Evolutionary conservation across 92 coral and sea anemone genomes (phyloP).

Genomic region (Palythoa grandis): DNA sequence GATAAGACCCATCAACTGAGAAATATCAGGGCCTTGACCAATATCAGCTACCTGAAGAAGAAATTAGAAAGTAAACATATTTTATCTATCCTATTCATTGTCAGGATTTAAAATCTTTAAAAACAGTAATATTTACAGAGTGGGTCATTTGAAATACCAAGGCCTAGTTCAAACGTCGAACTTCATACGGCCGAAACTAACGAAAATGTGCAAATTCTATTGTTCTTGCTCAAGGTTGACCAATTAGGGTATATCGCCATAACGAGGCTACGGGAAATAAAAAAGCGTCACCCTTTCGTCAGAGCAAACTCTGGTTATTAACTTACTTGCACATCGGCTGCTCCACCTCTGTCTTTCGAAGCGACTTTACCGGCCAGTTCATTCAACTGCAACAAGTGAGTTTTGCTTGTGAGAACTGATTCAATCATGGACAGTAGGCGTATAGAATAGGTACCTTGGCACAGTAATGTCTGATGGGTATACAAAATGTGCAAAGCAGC

Average conservation of each 20-base stretch:
- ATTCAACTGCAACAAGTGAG: conserved; percentile 64
- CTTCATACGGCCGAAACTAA: no score
- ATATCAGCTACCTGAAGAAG: conserved; percentile 22
- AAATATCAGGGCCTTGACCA: conserved; percentile 62
- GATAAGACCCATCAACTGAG: conserved; percentile 92
- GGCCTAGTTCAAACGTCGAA: no score
- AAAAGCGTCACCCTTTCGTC: not conserved
- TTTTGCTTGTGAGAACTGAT: not conserved
- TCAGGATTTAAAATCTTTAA: no score
- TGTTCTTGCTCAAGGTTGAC: no score
- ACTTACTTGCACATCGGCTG: conserved; percentile 34
- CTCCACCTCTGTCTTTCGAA: conserved; percentile 36
- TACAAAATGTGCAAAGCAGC: no score
- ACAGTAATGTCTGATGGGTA: not conserved
- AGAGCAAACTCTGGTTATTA: not conserved
- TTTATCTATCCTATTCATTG: no score
- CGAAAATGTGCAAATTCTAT: no score
- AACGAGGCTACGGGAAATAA: not conserved
- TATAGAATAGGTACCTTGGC: not conserved
- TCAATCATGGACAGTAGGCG: not conserved
- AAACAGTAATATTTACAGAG: no score
- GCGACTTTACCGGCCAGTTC: conserved; percentile 77
- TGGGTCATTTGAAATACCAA: no score
- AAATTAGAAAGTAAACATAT: not conserved
- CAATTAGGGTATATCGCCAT: not conserved